Evolutionary conservation across 2,797 vertebrate genomes (phyloP).

Genomic region (Muscicapa comitata): DNA sequence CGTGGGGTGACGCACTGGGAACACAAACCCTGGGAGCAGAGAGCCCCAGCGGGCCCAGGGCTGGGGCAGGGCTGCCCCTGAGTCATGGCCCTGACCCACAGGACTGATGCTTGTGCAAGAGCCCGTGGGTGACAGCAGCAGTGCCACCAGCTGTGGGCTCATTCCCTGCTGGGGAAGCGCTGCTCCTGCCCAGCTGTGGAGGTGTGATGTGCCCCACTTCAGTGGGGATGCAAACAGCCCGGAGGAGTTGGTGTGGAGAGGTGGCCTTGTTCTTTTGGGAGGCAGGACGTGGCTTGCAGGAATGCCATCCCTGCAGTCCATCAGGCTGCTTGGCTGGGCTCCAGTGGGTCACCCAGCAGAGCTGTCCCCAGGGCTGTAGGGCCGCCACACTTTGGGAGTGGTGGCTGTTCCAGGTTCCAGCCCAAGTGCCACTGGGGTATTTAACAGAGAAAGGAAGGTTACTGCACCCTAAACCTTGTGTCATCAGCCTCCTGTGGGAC

Average conservation of each 20-base stretch:
- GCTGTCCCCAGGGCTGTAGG: background rate
- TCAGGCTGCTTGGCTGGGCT: background rate
- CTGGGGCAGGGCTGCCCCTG: background rate
- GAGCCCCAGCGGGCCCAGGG: background rate
- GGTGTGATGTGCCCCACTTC: background rate
- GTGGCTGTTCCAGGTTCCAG: background rate
- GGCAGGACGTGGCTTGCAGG: background rate
- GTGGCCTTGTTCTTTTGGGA: background rate
- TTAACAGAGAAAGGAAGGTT: background rate
- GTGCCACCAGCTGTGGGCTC: background rate
- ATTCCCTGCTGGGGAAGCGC: background rate
- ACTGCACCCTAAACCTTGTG: background rate
- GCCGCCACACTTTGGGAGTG: background rate
- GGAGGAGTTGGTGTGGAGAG: background rate
- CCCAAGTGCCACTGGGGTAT: rapidly evolving
- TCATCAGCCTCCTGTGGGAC: background rate
- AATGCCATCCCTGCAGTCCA: rapidly evolving
- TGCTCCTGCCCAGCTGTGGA: background rate
- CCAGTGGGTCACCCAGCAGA: background rate
- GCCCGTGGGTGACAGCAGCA: conserved; percentile 13
- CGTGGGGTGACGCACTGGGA: rapidly evolving
- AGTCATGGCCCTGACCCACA: background rate
- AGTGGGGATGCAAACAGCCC: background rate
- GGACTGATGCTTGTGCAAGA: conserved; percentile 43
- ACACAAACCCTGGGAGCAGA: background rate